Base-by-base conservation (phyloP, 2,797 vertebrate genomes). In the Avahi laniger region DNA sequence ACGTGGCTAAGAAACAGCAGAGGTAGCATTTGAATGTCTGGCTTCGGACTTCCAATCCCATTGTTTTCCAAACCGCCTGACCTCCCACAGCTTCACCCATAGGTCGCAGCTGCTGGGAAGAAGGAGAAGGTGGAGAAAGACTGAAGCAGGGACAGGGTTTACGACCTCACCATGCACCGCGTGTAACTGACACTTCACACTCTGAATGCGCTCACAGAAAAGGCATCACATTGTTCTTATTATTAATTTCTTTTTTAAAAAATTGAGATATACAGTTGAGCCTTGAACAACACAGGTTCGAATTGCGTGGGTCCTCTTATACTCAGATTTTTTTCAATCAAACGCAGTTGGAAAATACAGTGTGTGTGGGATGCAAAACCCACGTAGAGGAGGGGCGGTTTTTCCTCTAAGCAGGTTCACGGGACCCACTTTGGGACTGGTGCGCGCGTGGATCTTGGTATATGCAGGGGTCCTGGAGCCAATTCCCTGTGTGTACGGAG, bases 111-210 rank as follows among this genome's bases (percentile, higher is more conserved):
- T 14, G 24, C 14, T 24, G 17, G 33, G 33, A 43, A 38, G 72
- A 9, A 5, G 0, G 14, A 50, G 22, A 52, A 10, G 57, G 1
- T 41, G 41, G 35, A 63, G 52, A n/a, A 30, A 20, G 63, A 57
- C 17, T 2, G 33, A 35, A 63, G 18, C 46, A 17, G 4, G 24
- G 1, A 15, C 9, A 5, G 48, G 3, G 15, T 18, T 46, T 20
- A 0, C 0, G 5, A 54, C 30, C 13, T 54, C 26, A 1, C 1
- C 0, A 18, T 0, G 24, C 7, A 15, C 18, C 7, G 18, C 0
- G 0, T 4, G 38, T 20, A 8, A 30, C 52, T 0, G 7, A 33
- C 54, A 41, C 18, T 20, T 30, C 38, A 24, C 7, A 1, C 59
- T 67, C 57, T 8, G 9, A 7, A 24, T 3, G 2, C 0, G 8